Conservation (phyloP, 2,797 vertebrate genomes). For the Sebastes trivittatus region DNA sequence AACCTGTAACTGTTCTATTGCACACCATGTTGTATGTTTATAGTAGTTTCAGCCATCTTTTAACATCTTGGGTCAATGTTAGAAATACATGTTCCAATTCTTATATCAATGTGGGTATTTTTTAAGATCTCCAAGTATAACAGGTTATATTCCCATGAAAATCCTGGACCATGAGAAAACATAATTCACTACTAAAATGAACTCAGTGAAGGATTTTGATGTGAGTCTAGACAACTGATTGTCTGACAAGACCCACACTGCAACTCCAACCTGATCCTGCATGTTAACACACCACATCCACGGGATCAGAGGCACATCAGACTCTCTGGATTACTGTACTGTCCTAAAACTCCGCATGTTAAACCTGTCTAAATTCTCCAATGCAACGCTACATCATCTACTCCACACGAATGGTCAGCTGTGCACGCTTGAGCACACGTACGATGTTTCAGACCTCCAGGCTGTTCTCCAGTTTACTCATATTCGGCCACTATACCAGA, state of each 20-base stretch:
- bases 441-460: background rate
- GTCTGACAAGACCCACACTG: background rate
- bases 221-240: background rate
- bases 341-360: background rate
- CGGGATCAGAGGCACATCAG: background rate
- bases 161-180: background rate
- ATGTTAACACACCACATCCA: background rate
- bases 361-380: background rate
- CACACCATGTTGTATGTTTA: background rate
- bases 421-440: background rate
- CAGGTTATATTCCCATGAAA: background rate
- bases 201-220: background rate
- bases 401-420: background rate
- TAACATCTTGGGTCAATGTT: background rate
- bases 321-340: background rate
- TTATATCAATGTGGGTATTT: background rate
- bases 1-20: background rate
- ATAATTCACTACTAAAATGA: background rate
- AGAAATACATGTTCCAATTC: too few relatives aligned
- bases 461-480: background rate
- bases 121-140: fast-evolving
- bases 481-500: background rate
- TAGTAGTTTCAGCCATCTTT: background rate
- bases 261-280: background rate
- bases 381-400: background rate